Percentiles rank a stretch among this genome's conserved stretches.
These are phyloP conservation scores for Penaeus japonicus DNA, from an alignment of 1,140 invertebrate genomes.

Conservation along the genomic window DNA sequence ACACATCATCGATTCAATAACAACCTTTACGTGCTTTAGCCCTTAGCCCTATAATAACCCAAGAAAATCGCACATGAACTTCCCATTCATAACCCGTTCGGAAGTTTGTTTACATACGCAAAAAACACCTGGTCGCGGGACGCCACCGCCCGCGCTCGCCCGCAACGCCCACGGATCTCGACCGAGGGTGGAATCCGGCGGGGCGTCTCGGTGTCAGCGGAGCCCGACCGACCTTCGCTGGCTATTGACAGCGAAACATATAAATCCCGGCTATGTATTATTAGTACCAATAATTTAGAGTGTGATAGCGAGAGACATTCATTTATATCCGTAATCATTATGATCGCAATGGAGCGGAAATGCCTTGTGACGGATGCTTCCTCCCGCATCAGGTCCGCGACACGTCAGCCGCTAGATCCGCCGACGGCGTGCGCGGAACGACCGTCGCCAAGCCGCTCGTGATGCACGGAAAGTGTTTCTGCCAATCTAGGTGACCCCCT, in stretches of 20 bases:
- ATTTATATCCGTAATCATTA: conserved; percentile 44
- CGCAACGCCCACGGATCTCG: too few species aligned
- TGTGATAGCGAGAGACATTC: conserved; percentile 37
- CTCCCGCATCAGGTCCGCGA: not conserved
- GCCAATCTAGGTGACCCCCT: not conserved
- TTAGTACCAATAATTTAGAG: conserved; percentile 49
- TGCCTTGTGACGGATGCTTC: conserved; percentile 30
- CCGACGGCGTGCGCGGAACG: not conserved
- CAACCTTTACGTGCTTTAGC: too few species aligned
- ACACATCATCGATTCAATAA: too few species aligned
- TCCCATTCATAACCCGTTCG: too few species aligned
- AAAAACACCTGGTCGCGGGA: too few species aligned
- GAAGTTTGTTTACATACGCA: too few species aligned
- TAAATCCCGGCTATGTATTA: conserved; percentile 41
- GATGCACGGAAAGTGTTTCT: too few species aligned
- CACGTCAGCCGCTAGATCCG: not conserved
- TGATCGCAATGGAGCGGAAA: conserved; percentile 47
- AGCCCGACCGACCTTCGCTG: not conserved
- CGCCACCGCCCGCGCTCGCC: too few species aligned
- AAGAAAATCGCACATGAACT: too few species aligned
- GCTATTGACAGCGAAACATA: conserved; percentile 40
- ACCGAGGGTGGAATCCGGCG: too few species aligned
- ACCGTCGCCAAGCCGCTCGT: too few species aligned
- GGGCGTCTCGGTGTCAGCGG: not conserved
- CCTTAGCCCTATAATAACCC: too few species aligned